Conservation (phyloP, 2,113 vertebrate genomes). For the Grantiella picta region DNA sequence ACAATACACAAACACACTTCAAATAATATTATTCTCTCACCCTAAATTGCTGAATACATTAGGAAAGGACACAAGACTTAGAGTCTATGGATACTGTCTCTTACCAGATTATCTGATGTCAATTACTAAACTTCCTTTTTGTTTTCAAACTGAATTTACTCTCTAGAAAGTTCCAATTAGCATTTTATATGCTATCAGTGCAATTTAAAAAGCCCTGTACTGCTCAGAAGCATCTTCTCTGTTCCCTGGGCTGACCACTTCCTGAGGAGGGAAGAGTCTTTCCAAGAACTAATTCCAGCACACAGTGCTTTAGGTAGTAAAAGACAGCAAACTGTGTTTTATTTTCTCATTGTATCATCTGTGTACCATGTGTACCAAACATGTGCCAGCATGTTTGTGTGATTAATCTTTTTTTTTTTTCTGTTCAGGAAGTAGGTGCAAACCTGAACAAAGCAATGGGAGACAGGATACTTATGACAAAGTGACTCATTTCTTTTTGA, state of each 20-base stretch:
- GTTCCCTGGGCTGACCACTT: background rate
- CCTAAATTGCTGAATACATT: background rate
- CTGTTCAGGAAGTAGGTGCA: background rate
- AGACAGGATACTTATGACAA: background rate
- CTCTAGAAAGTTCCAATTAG: background rate
- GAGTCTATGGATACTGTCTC: background rate
- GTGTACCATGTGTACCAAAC: background rate
- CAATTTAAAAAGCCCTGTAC: background rate
- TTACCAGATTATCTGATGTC: background rate
- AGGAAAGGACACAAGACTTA: background rate
- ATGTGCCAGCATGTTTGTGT: background rate
- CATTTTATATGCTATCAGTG: background rate
- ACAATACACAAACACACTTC: background rate
- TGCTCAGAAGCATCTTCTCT: background rate
- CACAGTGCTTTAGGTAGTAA: background rate
- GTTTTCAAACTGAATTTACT: background rate
- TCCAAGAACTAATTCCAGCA: background rate
- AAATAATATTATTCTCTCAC: background rate
- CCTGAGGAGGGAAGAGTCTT: background rate
- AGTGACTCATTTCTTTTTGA: conserved; percentile 10
- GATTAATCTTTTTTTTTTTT: background rate
- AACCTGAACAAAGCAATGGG: background rate
- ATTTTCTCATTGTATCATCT: background rate
- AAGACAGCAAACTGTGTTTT: background rate
- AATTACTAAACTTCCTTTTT: background rate